Evolutionary conservation across 2,113 vertebrate genomes (phyloP).

Genomic region (Procavia capensis): DNA sequence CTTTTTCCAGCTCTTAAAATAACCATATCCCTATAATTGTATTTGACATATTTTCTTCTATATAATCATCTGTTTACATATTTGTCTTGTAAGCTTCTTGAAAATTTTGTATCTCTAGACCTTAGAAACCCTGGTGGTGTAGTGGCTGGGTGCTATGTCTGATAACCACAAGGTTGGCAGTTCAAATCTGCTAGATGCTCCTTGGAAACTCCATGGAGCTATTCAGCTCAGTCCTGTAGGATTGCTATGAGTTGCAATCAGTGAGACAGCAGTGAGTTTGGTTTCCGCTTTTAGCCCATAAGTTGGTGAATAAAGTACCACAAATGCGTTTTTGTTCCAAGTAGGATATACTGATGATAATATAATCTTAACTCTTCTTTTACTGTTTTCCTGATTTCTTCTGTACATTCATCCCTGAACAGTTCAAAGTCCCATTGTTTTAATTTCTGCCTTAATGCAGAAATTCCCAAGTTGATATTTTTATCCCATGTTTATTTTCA

Average conservation of each 20-base stretch:
- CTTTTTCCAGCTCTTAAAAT: background rate
- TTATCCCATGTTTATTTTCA: constrained; percentile 11
- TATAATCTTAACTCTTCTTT: constrained; percentile 30
- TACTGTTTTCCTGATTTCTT: constrained; percentile 31
- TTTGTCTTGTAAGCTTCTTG: background rate
- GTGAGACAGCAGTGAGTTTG: too few relatives aligned
- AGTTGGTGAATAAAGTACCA: constrained; percentile 25
- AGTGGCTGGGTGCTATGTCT: too few relatives aligned
- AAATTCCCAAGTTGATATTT: constrained; percentile 31
- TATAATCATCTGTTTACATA: background rate
- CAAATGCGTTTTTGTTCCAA: constrained; percentile 9
- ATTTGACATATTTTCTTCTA: background rate
- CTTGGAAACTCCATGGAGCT: too few relatives aligned
- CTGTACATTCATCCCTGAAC: background rate
- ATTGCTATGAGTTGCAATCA: too few relatives aligned
- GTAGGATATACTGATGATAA: background rate
- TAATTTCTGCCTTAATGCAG: constrained; percentile 8
- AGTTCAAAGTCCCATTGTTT: constrained; percentile 14
- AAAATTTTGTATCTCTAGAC: constrained; percentile 8
- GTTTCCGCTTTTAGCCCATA: too few relatives aligned
- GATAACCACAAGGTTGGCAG: too few relatives aligned
- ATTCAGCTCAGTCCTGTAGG: too few relatives aligned
- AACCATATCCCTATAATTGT: background rate
- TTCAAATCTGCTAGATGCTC: too few relatives aligned
- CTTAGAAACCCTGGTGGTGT: too few relatives aligned